Evolutionary conservation across 1,140 invertebrate species (phyloP), one percentile per base, ranked within the genome.

Genomic region (Zaprionus kolodkinae): DNA sequence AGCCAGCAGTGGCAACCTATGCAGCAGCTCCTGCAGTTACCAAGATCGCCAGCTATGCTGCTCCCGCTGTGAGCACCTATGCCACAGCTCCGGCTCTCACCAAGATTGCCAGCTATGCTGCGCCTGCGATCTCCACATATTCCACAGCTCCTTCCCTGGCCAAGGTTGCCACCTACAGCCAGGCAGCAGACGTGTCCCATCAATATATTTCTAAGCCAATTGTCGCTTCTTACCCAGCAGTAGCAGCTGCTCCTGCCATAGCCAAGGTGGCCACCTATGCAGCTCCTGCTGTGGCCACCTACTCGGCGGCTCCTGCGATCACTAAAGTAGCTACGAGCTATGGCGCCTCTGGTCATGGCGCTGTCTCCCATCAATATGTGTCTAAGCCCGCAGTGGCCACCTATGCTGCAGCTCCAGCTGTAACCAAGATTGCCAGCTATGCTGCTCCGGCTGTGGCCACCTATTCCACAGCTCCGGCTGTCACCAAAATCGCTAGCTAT

Each of bases 171-270:
- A 66, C 79, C 12, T 68, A 67, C 30, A 70, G 74, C 1, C 57
- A 71, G 0, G 89, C 85, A 27, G 83, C 75, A 0, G 72, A 69
- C 15, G 56, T 91, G 5, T 91, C 89, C 1, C 90, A 91, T 76
- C 90, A 91, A 33, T 79, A 88, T 35, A 73, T 91, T 0, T 86
- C 88, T 5, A 80, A 83, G 38, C 85, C 88, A 3, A 70, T 70
- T 69, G 65, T 78, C 3, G 71, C 72, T 13, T 65, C 75, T 6
- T 64, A 64, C 54, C 27, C 81, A 6, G 59, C 84, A 17, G 45
- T 48, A 21, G 9, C 45, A 48, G 45, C 45, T 21, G 65, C 64
- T 21, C 84, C 84, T 10, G 72, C 83, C 0, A 21, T 87, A 0
- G 52, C 79, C 10, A 76, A 74, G 48, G 43, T 82, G 0, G 75